phyloP scores from a whole-genome alignment of 1,140 invertebrate genomes.

The Drosophila leontia region DNA sequence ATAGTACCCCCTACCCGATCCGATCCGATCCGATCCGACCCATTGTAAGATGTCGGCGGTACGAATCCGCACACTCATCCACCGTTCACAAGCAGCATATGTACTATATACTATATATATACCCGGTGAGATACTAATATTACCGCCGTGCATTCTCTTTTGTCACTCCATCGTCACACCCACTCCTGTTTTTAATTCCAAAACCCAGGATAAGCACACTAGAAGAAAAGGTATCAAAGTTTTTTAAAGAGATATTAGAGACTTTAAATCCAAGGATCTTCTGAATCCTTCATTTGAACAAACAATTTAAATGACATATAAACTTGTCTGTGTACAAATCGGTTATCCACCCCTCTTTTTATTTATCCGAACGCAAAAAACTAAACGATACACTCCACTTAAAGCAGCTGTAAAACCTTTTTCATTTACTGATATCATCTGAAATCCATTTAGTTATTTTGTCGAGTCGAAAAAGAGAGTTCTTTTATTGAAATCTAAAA shows the following conservation, averaged over 20 bases:
- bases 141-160: not conserved
- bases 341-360: not conserved
- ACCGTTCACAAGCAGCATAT: conserved; percentile 2
- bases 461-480: too few species aligned
- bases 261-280: not conserved
- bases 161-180: not conserved
- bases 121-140: not conserved
- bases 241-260: not conserved
- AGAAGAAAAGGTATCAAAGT: not conserved
- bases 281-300: not conserved
- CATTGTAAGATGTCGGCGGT: not conserved
- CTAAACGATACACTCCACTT: not conserved
- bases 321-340: not conserved
- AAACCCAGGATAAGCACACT: not conserved
- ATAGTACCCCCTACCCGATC: not conserved
- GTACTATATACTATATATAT: not conserved
- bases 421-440: too few species aligned
- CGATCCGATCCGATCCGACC: too few species aligned
- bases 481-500: too few species aligned
- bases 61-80: conserved; percentile 10
- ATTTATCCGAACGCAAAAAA: not conserved
- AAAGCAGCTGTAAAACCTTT: too few species aligned
- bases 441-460: not conserved
- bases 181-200: not conserved
- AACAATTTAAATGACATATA: not conserved